A percentile compares a stretch with the other conserved stretches of the same genome.
Conservation (phyloP, 2,113 vertebrate genomes). For the Pimephales promelas region DNA sequence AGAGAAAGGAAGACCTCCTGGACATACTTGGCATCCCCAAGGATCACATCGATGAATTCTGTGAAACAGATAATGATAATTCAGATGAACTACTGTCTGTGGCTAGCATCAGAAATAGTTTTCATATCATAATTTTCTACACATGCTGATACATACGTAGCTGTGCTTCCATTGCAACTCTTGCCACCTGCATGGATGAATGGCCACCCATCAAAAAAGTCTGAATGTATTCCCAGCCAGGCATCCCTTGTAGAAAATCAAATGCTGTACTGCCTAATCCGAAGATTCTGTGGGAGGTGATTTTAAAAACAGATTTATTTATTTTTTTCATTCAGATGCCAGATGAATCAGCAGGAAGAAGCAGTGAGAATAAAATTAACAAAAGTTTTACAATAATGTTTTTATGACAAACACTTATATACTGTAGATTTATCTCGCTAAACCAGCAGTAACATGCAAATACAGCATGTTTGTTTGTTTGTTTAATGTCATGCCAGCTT, state of each 20-base stretch:
- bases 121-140: neutral
- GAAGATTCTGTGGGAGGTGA: conserved; percentile 65
- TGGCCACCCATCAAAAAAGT: conserved; percentile 57
- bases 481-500: too few species aligned
- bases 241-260: conserved; percentile 59
- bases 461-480: neutral
- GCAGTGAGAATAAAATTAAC: neutral
- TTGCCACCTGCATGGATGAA: conserved; percentile 63
- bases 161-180: conserved; percentile 51
- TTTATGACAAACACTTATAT: too few species aligned
- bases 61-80: conserved; percentile 37
- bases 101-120: neutral
- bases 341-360: neutral
- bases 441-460: neutral
- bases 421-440: neutral
- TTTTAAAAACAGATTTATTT: neutral
- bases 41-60: conserved; percentile 62
- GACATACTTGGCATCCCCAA: conserved; percentile 56
- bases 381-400: neutral
- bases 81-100: neutral
- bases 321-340: neutral
- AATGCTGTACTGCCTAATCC: conserved; percentile 58
- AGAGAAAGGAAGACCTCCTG: conserved; percentile 52
- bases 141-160: conserved; percentile 60
- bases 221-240: conserved; percentile 62